phyloP scores from a whole-genome alignment of 2,888 invertebrate genomes.

The Idaea biselata region DNA sequence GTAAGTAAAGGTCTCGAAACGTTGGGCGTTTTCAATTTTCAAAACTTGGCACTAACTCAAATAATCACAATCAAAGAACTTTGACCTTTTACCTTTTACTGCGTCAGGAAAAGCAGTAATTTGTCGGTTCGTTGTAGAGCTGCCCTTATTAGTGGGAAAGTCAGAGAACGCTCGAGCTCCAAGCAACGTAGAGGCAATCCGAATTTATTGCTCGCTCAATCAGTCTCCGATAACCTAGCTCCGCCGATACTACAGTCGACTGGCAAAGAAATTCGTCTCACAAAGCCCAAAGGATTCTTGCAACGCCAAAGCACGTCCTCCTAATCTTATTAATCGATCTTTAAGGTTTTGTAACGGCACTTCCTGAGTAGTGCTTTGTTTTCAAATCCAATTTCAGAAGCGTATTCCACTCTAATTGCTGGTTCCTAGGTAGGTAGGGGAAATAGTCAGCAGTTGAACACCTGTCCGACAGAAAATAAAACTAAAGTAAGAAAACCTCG shows the following conservation, averaged over 20 bases:
- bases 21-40: not conserved
- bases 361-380: slow-evolving; percentile 20
- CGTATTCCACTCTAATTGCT: not conserved
- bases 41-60: not conserved
- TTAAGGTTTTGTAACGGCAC: slow-evolving; percentile 21
- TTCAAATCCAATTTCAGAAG: slow-evolving; percentile 8
- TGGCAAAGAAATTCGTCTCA: slow-evolving; percentile 40
- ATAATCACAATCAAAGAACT: not conserved
- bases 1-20: no score
- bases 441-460: not conserved
- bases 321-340: slow-evolving; percentile 27
- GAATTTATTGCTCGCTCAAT: slow-evolving; percentile 63
- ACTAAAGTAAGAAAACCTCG: slow-evolving; percentile 17
- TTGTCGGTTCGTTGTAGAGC: slow-evolving; percentile 10
- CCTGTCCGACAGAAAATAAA: slow-evolving; percentile 8
- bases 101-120: not conserved
- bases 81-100: not conserved
- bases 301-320: slow-evolving; percentile 23
- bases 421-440: not conserved
- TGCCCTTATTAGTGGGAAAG: slow-evolving; percentile 21
- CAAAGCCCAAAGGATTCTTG: slow-evolving; percentile 34
- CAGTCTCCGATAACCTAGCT: slow-evolving; percentile 51
- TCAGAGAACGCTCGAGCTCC: slow-evolving; percentile 28
- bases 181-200: slow-evolving; percentile 49
- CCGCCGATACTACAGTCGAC: slow-evolving; percentile 38